These are phyloP conservation scores for Anoncus sp. DNA, from an alignment of 2,888 invertebrate genomes.

Conservation along the genomic window DNA sequence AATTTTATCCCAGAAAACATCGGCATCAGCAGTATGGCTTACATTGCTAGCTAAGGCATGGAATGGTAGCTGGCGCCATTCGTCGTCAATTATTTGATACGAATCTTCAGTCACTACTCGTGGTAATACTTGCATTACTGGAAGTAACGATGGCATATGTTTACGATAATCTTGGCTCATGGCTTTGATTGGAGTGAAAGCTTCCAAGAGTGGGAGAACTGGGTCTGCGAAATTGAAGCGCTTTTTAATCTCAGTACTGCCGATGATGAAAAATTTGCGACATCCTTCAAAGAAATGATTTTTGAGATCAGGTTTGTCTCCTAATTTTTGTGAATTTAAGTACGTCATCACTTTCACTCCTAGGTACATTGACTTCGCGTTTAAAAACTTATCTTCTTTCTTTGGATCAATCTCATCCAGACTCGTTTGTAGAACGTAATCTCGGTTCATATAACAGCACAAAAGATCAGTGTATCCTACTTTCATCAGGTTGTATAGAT, in stretches of 20 bases:
- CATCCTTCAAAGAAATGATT: slow-evolving; percentile 28
- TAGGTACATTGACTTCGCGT: slow-evolving; percentile 54
- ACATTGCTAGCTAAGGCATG: neutral
- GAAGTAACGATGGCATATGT: slow-evolving; percentile 12
- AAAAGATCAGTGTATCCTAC: slow-evolving; percentile 49
- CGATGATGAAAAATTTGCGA: slow-evolving; percentile 50
- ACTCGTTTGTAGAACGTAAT: slow-evolving; percentile 41
- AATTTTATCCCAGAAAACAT: slow-evolving; percentile 41
- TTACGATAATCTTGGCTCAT: slow-evolving; percentile 30
- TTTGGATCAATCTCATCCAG: slow-evolving; percentile 47
- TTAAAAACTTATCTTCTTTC: slow-evolving; percentile 33
- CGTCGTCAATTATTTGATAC: slow-evolving; percentile 46
- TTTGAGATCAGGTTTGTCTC: neutral
- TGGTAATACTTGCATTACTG: slow-evolving; percentile 24
- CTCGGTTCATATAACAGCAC: slow-evolving; percentile 43
- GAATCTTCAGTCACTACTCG: slow-evolving; percentile 1
- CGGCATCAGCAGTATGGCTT: neutral
- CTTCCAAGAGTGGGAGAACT: slow-evolving; percentile 27
- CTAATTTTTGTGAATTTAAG: slow-evolving; percentile 28
- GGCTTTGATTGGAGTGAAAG: slow-evolving; percentile 40
- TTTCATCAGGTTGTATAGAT: slow-evolving; percentile 41
- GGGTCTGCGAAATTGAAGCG: slow-evolving; percentile 60
- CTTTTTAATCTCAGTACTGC: slow-evolving; percentile 55
- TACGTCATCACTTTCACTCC: slow-evolving; percentile 52
- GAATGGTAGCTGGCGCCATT: slow-evolving; percentile 33